phyloP scores from a whole-genome alignment of 1,140 invertebrate genomes.

The Anoplolepis gracilipes region DNA sequence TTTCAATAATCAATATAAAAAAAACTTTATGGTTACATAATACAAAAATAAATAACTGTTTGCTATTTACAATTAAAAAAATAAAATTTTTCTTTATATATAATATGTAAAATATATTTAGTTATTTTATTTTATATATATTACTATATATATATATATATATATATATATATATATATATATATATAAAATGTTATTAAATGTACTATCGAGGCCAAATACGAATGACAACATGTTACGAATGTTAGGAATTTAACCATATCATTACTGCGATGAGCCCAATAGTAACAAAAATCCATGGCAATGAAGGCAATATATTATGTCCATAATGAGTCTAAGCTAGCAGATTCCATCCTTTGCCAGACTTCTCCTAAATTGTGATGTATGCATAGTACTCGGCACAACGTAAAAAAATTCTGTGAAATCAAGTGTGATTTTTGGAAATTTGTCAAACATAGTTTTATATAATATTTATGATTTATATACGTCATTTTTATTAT shows the following conservation, averaged over 20 bases:
- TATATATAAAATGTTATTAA: too few relatives aligned
- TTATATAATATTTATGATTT: not conserved
- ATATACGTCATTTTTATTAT: conserved; percentile 12
- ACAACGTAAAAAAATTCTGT: conserved; percentile 90
- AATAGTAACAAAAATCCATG: conserved; percentile 96
- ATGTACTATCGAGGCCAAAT: too few relatives aligned
- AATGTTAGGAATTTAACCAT: conserved; percentile 88
- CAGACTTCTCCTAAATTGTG: conserved; percentile 90
- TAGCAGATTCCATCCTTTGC: conserved; percentile 88
- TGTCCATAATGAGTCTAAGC: conserved; percentile 91
- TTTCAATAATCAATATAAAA: too few relatives aligned
- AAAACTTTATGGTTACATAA: too few relatives aligned
- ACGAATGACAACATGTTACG: too few relatives aligned
- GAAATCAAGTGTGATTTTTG: conserved; percentile 56
- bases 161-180: too few relatives aligned
- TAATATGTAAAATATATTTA: too few relatives aligned
- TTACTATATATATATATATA: too few relatives aligned
- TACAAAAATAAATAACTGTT: too few relatives aligned
- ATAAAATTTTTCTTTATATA: too few relatives aligned
- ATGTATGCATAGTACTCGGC: conserved; percentile 91
- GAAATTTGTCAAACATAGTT: not conserved
- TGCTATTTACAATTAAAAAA: too few relatives aligned
- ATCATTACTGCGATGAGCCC: conserved; percentile 95
- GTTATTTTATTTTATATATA: too few relatives aligned
- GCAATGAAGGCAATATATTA: conserved; percentile 92